Base-by-base conservation (phyloP, 2,888 invertebrate genomes). In the Calameuta pallipes region DNA sequence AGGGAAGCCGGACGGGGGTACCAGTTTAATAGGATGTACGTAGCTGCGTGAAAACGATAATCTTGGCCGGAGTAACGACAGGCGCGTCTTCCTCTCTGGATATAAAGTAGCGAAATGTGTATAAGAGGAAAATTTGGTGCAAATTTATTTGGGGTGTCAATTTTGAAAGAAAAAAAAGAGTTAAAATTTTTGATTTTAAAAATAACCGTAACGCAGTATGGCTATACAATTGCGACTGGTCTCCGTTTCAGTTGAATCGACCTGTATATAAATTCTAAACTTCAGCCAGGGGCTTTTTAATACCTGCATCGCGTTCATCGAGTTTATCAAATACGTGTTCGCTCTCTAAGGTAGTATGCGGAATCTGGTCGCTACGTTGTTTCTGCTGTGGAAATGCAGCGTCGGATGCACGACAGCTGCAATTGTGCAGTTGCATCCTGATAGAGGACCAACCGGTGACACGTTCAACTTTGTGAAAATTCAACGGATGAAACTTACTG, bases 261-360 rank as follows among this genome's bases (percentile, higher is more conserved):
- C 23, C 56, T 56, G 56, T 23, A 56, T 56, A 56, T 56, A 56
- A 56, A 56, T 23, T 2, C 9, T 0, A 23, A 56, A 9, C 23
- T 56, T 23, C 1, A 23, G 9, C 56, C 56, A 4, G 56, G 56
- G 2, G 56, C 41, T 56, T 56, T 1, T 56, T 1, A 41, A 41
- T 33, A 30, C 70, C n/a, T 23, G n/a, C 11, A 70, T 33, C n/a
- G 33, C 31, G n/a, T 33, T 70, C 33, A 6, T 13, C 31, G 71
- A 34, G 71, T 30, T 71, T 71, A 71, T 71, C 71, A 71, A 30
- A 71, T 71, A 71, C 71, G 71, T 71, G 71, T 71, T 71, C 11
- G 71, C 56, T 23, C 6, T 23, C 23, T 23, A 2, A 56, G 56
- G 23, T 0, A 56, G 23, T 23, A 6, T 23, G 56, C 23, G 56